Conservation (phyloP, 2,797 vertebrate species). For the Eulemur coronatus region DNA sequence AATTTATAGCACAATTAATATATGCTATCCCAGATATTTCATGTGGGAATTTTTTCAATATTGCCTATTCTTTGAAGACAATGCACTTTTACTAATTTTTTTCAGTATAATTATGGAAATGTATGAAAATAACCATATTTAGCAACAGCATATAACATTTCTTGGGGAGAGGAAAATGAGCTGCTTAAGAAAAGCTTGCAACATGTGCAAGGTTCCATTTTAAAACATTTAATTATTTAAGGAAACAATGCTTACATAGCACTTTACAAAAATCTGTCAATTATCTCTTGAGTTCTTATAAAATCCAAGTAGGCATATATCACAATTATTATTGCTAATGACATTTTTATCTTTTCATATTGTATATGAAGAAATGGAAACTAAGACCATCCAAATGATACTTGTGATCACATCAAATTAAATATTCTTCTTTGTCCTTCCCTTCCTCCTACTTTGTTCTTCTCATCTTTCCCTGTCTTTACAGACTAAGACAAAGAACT, state of each 20-base stretch:
- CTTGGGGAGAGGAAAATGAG: background rate
- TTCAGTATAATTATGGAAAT: background rate
- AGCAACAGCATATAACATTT: background rate
- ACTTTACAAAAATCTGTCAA: background rate
- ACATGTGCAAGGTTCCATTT: background rate
- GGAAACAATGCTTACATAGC: background rate
- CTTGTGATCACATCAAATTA: background rate
- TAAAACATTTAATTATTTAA: background rate
- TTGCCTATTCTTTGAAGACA: background rate
- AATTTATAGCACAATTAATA: background rate
- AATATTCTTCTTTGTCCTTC: background rate
- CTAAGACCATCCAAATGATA: background rate
- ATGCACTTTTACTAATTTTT: background rate
- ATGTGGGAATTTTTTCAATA: background rate
- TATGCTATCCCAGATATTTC: background rate
- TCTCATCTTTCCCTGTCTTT: background rate
- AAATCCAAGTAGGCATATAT: background rate
- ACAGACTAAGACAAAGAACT: background rate
- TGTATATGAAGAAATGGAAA: background rate
- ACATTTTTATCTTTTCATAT: background rate
- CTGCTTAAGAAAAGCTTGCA: background rate
- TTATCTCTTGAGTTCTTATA: background rate
- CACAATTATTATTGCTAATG: background rate
- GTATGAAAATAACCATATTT: background rate
- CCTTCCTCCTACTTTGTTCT: background rate